phyloP scores from a whole-genome alignment of 2,888 invertebrate species.

The Nymphalis polychloros region DNA sequence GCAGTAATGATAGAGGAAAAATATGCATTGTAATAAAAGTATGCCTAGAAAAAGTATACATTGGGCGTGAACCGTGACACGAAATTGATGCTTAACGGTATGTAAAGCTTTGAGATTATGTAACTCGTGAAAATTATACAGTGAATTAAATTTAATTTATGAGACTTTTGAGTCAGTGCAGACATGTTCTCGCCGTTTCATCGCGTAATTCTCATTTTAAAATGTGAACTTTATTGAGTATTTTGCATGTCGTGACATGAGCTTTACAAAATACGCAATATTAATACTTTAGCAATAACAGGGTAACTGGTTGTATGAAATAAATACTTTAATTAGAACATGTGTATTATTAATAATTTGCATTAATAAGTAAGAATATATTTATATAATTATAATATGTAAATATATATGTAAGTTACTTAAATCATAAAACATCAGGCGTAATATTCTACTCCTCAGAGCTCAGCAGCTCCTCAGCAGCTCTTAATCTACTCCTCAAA shows the following conservation, averaged over 20 bases:
- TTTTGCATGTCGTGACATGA: constrained; percentile 8
- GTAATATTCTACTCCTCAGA: no score
- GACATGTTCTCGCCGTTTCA: constrained; percentile 6
- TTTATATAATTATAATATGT: no score
- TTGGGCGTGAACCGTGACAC: constrained; percentile 11
- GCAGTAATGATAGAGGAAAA: constrained; percentile 64
- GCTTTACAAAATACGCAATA: constrained; percentile 13
- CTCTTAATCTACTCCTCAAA: no score
- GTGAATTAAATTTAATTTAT: constrained; percentile 6
- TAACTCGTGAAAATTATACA: neutral
- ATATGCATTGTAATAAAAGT: constrained; percentile 36
- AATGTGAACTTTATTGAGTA: constrained; percentile 17
- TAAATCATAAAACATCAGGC: no score
- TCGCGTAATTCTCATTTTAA: constrained; percentile 12
- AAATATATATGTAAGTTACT: no score
- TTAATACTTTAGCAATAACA: constrained; percentile 18
- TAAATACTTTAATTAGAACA: constrained; percentile 12
- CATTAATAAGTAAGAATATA: no score
- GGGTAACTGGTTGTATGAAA: constrained; percentile 17
- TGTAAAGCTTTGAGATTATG: constrained; percentile 8
- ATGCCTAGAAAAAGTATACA: constrained; percentile 13
- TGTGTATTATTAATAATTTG: no score
- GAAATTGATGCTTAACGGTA: constrained; percentile 10
- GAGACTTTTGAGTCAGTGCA: constrained; percentile 1
- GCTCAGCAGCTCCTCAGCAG: no score